These are phyloP conservation scores for Ceryle rudis DNA, from an alignment of 2,797 vertebrate genomes.

Conservation along the genomic window DNA sequence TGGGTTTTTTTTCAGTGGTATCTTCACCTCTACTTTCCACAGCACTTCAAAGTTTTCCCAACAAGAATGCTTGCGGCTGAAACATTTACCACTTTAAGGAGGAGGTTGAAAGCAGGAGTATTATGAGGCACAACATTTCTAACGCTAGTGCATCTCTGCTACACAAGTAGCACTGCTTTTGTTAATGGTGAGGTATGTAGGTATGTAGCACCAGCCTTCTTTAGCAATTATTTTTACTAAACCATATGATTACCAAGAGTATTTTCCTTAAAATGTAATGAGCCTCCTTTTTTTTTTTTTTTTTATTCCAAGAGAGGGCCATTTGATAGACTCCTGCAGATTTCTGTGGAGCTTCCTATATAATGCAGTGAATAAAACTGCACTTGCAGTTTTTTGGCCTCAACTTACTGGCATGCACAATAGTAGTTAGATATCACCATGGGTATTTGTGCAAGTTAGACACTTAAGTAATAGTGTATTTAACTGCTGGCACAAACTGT, in stretches of 20 bases:
- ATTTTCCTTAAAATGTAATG: neutral
- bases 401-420: neutral
- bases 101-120: neutral
- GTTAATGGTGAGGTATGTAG: neutral
- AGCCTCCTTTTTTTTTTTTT: neutral
- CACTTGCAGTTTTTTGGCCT: neutral
- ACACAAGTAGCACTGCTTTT: neutral
- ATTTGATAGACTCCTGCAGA: neutral
- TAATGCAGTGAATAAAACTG: neutral
- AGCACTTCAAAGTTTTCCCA: neutral
- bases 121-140: neutral
- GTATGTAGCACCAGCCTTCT: neutral
- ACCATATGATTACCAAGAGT: neutral
- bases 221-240: neutral
- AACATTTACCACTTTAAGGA: neutral
- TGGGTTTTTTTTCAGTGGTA: neutral
- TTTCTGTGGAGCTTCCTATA: neutral
- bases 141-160: neutral
- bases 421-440: neutral
- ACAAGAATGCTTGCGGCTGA: neutral
- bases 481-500: neutral
- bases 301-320: neutral
- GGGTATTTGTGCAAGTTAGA: neutral
- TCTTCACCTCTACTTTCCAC: neutral
- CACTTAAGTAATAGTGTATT: neutral